Evolutionary conservation across 2,113 vertebrate species (phyloP).

Genomic region (Boulengeromyrus knoepffleri): DNA sequence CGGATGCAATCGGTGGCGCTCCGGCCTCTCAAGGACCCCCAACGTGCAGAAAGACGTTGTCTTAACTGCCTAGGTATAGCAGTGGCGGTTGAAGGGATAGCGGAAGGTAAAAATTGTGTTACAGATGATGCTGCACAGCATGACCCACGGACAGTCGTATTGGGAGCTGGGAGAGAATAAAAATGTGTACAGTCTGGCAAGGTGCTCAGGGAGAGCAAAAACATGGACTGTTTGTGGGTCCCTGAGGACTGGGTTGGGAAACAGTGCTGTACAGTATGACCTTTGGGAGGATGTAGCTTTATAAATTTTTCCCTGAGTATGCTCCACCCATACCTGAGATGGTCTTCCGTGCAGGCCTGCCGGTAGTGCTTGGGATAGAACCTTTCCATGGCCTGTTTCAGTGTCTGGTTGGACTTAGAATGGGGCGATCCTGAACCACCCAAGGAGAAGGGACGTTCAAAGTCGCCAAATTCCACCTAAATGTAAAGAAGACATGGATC

Average conservation of each 20-base stretch:
- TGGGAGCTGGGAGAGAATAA: not conserved
- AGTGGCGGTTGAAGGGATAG: not conserved
- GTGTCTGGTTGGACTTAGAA: conserved; percentile 76
- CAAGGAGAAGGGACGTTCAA: conserved; percentile 80
- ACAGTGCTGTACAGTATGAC: not conserved
- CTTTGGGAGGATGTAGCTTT: not conserved
- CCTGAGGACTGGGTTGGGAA: not conserved
- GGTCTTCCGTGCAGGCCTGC: conserved; percentile 73
- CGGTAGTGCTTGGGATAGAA: conserved; percentile 92
- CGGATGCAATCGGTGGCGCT: conserved; percentile 78
- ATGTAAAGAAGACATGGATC: not conserved
- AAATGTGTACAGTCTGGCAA: not conserved
- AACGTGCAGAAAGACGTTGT: conserved; percentile 79
- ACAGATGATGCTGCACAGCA: not conserved
- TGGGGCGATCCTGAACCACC: conserved; percentile 63
- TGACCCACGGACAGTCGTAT: not conserved
- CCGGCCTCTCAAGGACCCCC: conserved; percentile 85
- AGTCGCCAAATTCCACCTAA: conserved; percentile 91
- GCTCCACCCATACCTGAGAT: conserved; percentile 69
- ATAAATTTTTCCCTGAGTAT: not conserved
- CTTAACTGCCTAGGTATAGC: conserved; percentile 70
- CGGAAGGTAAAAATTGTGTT: not conserved
- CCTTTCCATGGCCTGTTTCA: conserved; percentile 86
- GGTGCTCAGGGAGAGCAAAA: not conserved
- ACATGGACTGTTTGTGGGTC: not conserved